Evolutionary conservation across 2,797 vertebrate genomes (phyloP), one percentile per base, ranked within the genome.

Genomic region (Mallotus villosus): DNA sequence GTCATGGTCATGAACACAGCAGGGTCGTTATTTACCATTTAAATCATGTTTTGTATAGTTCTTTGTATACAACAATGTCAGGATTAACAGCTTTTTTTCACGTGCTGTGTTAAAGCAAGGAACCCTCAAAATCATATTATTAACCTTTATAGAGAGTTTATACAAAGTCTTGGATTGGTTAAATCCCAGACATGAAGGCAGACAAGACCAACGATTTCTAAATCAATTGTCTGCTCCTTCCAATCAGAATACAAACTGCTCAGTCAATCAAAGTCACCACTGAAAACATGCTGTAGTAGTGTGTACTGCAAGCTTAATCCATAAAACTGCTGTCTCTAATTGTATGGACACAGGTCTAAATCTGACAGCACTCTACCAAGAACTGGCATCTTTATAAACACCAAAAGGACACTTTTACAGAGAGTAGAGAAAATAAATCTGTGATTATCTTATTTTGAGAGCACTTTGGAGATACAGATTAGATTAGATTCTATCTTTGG

Each of bases 291-390:
- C 63, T 24, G 19, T 46, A 14, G 11, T 14, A 12, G 41, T 46
- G 9, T 8, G 12, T 46, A 46, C 41, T 3, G 41, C 41, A 46
- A 46, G 11, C 9, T 46, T 29, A 67, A 1, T 27, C 17, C 74
- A 63, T 78, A 72, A 72, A 55, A n/a, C 51, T 6, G 19, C 51
- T 55, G 74, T 60, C 37, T n/a, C 2, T 65, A 34, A 78, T 71
- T 75, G 60, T 68, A 32, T 46, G 63, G 68, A 71, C 37, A 41
- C 37, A 41, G 12, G 41, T 78, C 74, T 74, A 57, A 61, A 29
- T 57, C 62, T 46, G 67, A 67, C 67, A 71, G 49, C 17, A 51
- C 19, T 17, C 19, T n/a, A 6, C 19, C 5, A 17, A n/a, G 51
- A 55, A 17, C 51, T 55, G 51, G 51, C 51, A 17, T 17, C 19